Conservation (phyloP, 2,113 vertebrate species). For the Nanorana parkeri region DNA sequence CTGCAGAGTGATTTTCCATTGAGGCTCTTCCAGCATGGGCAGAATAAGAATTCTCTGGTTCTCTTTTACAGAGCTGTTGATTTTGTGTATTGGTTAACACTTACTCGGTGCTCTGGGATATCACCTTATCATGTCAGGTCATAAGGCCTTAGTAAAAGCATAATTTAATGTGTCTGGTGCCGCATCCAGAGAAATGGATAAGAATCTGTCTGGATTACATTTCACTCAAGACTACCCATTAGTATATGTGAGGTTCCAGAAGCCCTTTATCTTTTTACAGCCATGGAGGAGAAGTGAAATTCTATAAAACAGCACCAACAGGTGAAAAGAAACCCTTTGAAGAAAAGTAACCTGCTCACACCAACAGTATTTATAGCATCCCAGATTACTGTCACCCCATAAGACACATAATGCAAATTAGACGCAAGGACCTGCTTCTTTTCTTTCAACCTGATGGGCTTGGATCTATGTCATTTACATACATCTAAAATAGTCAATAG, state of each 20-base stretch:
- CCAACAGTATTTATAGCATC: not conserved
- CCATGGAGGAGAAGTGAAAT: not conserved
- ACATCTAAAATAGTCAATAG: no score
- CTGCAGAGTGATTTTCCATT: constrained; percentile 36
- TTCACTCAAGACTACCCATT: not conserved
- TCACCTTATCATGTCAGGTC: constrained; percentile 38
- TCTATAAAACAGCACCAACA: not conserved
- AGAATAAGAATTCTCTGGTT: constrained; percentile 2
- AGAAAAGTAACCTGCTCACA: not conserved
- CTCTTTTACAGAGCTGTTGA: not conserved
- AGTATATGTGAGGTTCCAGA: fast-evolving
- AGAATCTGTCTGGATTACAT: not conserved
- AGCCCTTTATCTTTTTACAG: constrained; percentile 56
- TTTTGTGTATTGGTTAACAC: constrained; percentile 26
- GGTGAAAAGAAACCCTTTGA: not conserved
- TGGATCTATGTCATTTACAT: no score
- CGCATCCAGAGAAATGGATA: constrained; percentile 40
- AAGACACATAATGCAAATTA: no score
- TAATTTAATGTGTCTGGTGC: constrained; percentile 42
- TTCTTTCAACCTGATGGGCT: no score
- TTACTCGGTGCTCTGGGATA: not conserved
- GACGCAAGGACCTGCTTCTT: no score
- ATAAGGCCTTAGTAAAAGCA: constrained; percentile 48
- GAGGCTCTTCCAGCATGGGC: constrained; percentile 8
- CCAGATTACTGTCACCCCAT: no score